Evolutionary conservation across 2,113 vertebrate genomes (phyloP).

Genomic region (Hippoglossus stenolepis): DNA sequence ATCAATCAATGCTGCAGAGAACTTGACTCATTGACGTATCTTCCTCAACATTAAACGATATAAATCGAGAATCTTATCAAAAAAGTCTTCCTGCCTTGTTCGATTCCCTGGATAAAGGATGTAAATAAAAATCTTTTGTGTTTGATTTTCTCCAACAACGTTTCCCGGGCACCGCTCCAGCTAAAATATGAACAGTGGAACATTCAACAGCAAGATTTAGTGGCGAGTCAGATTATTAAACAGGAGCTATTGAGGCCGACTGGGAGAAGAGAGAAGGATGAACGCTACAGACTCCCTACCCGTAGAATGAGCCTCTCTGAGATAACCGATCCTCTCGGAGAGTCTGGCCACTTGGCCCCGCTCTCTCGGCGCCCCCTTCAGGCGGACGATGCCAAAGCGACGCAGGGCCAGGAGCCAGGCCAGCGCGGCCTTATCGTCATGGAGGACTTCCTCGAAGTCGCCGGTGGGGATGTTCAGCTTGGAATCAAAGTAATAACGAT

Average conservation of each 20-base stretch:
- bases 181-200: constrained; percentile 40
- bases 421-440: constrained; percentile 84
- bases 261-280: too few species aligned
- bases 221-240: constrained; percentile 36
- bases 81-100: neutral
- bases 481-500: constrained; percentile 87
- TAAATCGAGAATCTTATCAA: constrained; percentile 20
- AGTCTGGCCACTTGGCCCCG: constrained; percentile 88
- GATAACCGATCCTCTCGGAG: constrained; percentile 90
- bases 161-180: constrained; percentile 19
- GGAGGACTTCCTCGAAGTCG: constrained; percentile 87
- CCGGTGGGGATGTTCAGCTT: constrained; percentile 86
- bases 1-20: constrained; percentile 39
- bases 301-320: constrained; percentile 92
- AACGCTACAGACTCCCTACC: too few species aligned
- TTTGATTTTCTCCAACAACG: constrained; percentile 18
- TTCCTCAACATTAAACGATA: constrained; percentile 21
- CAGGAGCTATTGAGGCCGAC: constrained; percentile 16
- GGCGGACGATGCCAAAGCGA: constrained; percentile 87
- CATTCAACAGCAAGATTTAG: constrained; percentile 30
- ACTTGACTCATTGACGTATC: constrained; percentile 9
- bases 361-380: constrained; percentile 87
- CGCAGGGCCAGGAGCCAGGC: constrained; percentile 89
- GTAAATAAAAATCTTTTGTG: constrained; percentile 17
- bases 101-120: constrained; percentile 1